These are phyloP conservation scores for Epizoanthus scotinus DNA, from an alignment of 92 coral and sea anemone genomes.

Conservation along the genomic window DNA sequence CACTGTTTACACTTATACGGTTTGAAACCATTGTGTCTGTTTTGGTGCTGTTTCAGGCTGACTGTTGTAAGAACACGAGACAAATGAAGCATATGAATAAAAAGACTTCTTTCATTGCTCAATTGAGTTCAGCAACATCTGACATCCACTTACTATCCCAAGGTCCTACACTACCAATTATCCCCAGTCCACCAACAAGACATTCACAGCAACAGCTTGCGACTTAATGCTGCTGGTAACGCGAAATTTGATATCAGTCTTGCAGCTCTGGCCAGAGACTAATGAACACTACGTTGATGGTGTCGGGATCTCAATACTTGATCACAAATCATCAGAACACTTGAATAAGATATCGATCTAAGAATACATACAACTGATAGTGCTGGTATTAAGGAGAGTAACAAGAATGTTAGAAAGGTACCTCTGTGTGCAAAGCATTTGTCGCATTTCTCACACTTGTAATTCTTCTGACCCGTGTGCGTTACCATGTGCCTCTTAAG, in stretches of 20 bases:
- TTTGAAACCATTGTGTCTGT: conserved; percentile 68
- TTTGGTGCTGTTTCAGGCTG: conserved; percentile 57
- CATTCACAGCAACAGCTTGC: too few relatives aligned
- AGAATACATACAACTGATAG: background rate
- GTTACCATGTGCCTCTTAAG: conserved; percentile 56
- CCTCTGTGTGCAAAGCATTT: conserved; percentile 67
- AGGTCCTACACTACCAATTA: too few relatives aligned
- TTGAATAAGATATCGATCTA: background rate
- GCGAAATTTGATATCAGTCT: too few relatives aligned
- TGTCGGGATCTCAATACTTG: too few relatives aligned
- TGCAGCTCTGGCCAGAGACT: too few relatives aligned
- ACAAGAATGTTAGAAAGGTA: conserved; percentile 3
- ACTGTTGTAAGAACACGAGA: conserved; percentile 26
- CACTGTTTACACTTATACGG: conserved; percentile 72
- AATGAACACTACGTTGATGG: too few relatives aligned
- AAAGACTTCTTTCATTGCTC: too few relatives aligned
- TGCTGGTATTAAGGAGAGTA: background rate
- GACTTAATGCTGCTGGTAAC: too few relatives aligned
- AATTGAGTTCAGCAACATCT: too few relatives aligned
- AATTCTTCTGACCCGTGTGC: conserved; percentile 64
- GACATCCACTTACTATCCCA: background rate
- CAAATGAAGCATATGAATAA: background rate
- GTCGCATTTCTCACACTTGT: conserved; percentile 63
- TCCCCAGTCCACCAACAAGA: too few relatives aligned
- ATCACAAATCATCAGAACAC: background rate